Evolutionary conservation across 2,888 invertebrate genomes (phyloP).

Genomic region (Plusia festucae): DNA sequence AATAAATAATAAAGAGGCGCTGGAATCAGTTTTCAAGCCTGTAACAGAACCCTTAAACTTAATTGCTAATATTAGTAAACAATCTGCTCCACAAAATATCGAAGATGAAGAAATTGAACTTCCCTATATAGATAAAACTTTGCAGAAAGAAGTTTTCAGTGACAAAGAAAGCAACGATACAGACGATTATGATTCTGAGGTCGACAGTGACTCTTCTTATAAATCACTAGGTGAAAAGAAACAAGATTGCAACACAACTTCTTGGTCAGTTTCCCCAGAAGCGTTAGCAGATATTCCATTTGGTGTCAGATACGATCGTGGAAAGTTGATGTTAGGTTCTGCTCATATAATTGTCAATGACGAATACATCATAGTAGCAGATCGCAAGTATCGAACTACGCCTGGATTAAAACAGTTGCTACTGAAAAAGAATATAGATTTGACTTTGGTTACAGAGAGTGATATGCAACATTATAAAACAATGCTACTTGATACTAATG

Average conservation of each 20-base stretch:
- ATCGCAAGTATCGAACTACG: background rate
- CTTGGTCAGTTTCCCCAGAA: background rate
- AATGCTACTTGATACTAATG: background rate
- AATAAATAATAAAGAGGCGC: background rate
- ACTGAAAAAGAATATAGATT: background rate
- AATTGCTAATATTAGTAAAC: background rate
- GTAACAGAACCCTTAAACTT: no score
- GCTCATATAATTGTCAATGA: no score
- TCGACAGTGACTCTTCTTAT: background rate
- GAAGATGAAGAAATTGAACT: no score
- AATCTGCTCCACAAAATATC: no score
- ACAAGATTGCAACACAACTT: background rate
- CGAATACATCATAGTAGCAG: no score
- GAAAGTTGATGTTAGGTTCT: no score
- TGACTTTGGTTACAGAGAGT: slow-evolving; percentile 2
- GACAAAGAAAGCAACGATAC: no score
- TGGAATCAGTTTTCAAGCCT: no score
- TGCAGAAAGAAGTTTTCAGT: no score
- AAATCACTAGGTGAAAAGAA: background rate
- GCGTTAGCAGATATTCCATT: background rate
- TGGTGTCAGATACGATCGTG: no score
- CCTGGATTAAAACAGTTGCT: background rate
- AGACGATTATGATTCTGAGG: background rate
- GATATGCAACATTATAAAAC: slow-evolving; percentile 2
- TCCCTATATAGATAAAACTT: no score